Conservation (phyloP, 2,888 invertebrate species). For the Drosophila ezoana region DNA sequence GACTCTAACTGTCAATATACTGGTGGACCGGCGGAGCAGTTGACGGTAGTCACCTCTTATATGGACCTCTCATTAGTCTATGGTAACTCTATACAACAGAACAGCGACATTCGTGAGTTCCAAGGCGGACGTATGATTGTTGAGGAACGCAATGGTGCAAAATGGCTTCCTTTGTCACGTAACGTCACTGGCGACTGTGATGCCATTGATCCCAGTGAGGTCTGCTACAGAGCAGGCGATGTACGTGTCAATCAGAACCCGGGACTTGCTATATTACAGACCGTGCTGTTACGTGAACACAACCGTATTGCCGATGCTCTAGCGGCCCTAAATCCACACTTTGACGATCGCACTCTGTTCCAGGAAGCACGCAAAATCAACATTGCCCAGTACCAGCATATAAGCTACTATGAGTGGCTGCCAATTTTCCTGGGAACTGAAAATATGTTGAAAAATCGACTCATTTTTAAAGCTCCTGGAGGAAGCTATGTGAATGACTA, state of each 20-base stretch:
- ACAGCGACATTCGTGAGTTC: slow-evolving; percentile 88
- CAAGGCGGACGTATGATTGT: slow-evolving; percentile 89
- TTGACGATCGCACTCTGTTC: slow-evolving; percentile 86
- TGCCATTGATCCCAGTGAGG: slow-evolving; percentile 87
- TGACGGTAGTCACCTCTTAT: slow-evolving; percentile 85
- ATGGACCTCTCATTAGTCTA: slow-evolving; percentile 93
- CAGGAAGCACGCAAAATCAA: slow-evolving; percentile 86
- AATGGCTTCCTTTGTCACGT: slow-evolving; percentile 89
- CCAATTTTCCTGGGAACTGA: slow-evolving; percentile 85
- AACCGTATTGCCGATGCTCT: slow-evolving; percentile 85
- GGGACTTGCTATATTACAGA: slow-evolving; percentile 85
- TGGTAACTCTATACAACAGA: slow-evolving; percentile 89
- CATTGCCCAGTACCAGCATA: slow-evolving; percentile 86
- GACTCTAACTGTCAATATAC: slow-evolving; percentile 87
- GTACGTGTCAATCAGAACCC: slow-evolving; percentile 86
- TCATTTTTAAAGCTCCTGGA: slow-evolving; percentile 81
- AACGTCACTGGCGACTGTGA: slow-evolving; percentile 91
- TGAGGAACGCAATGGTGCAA: slow-evolving; percentile 87
- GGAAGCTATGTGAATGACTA: slow-evolving; percentile 86
- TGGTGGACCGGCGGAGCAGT: slow-evolving; percentile 88
- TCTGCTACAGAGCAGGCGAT: slow-evolving; percentile 91
- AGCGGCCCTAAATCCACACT: slow-evolving; percentile 86
- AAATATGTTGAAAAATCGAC: slow-evolving; percentile 84
- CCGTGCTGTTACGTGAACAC: slow-evolving; percentile 85
- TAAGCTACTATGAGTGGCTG: slow-evolving; percentile 86